Evolutionary conservation across 2,113 vertebrate genomes (phyloP).

Genomic region (Hypomesus transpacificus): DNA sequence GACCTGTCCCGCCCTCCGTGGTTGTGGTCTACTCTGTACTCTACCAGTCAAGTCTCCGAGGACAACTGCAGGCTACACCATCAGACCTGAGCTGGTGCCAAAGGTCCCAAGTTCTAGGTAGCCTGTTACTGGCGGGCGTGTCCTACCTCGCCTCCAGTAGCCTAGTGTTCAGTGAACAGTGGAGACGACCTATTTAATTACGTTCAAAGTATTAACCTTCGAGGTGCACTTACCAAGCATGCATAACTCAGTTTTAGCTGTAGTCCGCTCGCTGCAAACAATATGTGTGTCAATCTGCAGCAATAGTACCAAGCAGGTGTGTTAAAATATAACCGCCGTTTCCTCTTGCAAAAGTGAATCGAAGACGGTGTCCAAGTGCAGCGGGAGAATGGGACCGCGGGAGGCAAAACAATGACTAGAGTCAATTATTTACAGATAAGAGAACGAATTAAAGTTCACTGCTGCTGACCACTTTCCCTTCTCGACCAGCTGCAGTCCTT

Average conservation of each 20-base stretch:
- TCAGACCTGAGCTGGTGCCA: not conserved
- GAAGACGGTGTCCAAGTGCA: too few species aligned
- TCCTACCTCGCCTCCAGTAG: not conserved
- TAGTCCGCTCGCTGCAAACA: not conserved
- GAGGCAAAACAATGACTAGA: not conserved
- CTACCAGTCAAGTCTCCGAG: not conserved
- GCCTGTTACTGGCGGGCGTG: slow-evolving; percentile 14
- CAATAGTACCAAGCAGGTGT: not conserved
- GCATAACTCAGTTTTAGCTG: not conserved
- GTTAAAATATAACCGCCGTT: not conserved
- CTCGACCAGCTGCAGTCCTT: not conserved
- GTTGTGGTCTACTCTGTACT: not conserved
- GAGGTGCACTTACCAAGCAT: slow-evolving; percentile 10
- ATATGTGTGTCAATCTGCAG: not conserved
- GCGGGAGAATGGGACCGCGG: not conserved
- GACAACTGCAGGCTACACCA: not conserved
- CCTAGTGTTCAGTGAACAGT: too few species aligned
- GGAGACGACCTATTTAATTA: too few species aligned
- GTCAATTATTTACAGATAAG: slow-evolving; percentile 5
- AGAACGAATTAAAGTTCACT: slow-evolving; percentile 30
- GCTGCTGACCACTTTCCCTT: slow-evolving; percentile 30
- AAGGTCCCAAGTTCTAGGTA: not conserved
- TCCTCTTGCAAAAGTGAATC: not conserved
- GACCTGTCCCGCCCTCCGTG: too few species aligned
- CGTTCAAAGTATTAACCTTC: slow-evolving; percentile 6